Conservation (phyloP, 2,797 vertebrate genomes). For the Ficedula albicollis region DNA sequence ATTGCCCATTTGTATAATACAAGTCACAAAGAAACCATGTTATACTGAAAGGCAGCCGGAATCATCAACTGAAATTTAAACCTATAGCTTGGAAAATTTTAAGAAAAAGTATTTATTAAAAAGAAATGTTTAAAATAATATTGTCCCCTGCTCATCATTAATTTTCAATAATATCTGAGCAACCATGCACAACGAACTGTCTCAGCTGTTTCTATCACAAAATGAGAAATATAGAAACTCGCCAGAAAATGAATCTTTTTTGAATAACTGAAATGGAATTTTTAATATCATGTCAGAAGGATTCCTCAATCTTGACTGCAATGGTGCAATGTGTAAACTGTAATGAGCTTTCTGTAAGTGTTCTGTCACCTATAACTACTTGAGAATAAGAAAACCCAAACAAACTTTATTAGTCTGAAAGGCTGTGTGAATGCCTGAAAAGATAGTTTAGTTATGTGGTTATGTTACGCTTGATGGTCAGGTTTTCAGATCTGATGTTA, state of each 20-base stretch:
- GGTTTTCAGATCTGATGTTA: not conserved
- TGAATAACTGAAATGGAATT: not conserved
- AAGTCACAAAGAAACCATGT: not conserved
- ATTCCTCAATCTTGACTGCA: not conserved
- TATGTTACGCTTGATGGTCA: accelerated
- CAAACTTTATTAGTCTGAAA: not conserved
- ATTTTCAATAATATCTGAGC: not conserved
- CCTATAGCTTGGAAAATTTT: not conserved
- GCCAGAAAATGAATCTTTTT: not conserved
- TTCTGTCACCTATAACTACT: not conserved
- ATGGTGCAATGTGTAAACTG: not conserved
- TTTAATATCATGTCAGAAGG: not conserved
- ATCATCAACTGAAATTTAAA: not conserved
- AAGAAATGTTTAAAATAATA: not conserved
- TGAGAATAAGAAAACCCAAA: not conserved
- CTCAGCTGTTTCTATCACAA: not conserved
- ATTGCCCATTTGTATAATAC: not conserved
- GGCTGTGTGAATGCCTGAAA: not conserved
- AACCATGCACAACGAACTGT: not conserved
- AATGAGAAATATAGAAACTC: not conserved
- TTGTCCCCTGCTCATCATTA: not conserved
- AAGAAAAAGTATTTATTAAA: not conserved
- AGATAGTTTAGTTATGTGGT: not conserved
- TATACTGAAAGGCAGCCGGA: not conserved
- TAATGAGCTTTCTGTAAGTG: not conserved